Conservation (phyloP, 2,888 invertebrate genomes). For the Eugnorisma glareosa region DNA sequence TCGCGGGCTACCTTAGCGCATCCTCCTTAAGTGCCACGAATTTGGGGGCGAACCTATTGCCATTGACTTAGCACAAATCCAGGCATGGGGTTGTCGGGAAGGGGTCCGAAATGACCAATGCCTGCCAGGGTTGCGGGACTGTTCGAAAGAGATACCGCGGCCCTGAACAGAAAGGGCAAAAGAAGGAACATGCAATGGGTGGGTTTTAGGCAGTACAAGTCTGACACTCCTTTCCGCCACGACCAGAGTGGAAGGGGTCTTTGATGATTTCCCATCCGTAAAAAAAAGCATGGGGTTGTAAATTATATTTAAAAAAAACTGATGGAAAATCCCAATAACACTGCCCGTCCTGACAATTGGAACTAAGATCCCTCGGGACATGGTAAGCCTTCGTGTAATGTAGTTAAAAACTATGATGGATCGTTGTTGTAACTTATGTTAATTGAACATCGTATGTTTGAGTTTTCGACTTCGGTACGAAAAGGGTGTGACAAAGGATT, state of each 20-base stretch:
- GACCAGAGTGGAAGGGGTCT: too few relatives aligned
- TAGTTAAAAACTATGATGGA: slow-evolving; percentile 42
- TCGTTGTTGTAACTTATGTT: slow-evolving; percentile 40
- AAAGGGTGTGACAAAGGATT: slow-evolving; percentile 36
- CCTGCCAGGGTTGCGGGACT: too few relatives aligned
- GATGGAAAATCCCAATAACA: background rate
- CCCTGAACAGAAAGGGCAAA: too few relatives aligned
- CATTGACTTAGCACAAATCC: background rate
- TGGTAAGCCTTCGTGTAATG: background rate
- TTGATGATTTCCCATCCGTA: too few relatives aligned
- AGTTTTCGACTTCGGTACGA: slow-evolving; percentile 17
- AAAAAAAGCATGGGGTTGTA: background rate
- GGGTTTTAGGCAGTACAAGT: too few relatives aligned
- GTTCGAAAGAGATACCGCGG: too few relatives aligned
- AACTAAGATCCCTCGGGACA: background rate
- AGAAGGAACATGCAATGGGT: too few relatives aligned
- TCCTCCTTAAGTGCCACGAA: too few relatives aligned
- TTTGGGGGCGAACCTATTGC: background rate
- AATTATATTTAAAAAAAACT: background rate
- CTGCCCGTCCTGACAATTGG: background rate
- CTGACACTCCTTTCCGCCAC: too few relatives aligned
- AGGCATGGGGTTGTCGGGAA: background rate
- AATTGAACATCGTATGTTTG: slow-evolving; percentile 24
- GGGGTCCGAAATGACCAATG: too few relatives aligned
- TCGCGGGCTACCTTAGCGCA: too few relatives aligned